Conservation (phyloP, 2,113 vertebrate species). For the Phrynosoma platyrhinos region DNA sequence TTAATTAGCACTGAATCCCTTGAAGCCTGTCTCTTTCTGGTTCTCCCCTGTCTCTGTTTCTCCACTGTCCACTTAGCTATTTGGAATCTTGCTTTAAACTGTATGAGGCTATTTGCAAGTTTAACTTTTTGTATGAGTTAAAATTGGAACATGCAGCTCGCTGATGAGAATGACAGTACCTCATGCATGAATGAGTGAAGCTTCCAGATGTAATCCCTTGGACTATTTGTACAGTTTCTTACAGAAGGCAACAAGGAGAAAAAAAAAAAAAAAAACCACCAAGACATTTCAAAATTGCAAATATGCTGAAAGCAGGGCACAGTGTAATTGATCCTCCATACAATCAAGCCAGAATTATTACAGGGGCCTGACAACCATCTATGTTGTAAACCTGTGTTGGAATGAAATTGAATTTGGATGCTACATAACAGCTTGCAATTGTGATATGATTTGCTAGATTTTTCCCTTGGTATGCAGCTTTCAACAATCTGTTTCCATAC, state of each 20-base stretch:
- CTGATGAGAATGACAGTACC: not conserved
- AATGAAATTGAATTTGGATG: not conserved
- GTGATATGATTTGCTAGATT: not conserved
- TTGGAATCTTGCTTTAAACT: constrained; percentile 3
- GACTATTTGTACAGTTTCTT: not conserved
- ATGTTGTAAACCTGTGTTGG: not conserved
- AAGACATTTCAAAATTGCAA: too few species aligned
- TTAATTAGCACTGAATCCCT: not conserved
- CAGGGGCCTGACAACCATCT: not conserved
- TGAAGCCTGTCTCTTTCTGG: too few species aligned
- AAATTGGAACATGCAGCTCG: not conserved
- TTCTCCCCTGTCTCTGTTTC: too few species aligned
- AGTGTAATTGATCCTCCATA: not conserved
- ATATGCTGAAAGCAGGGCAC: not conserved
- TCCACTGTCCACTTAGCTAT: not conserved
- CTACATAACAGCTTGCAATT: not conserved
- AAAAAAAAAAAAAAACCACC: too few species aligned
- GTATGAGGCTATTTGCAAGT: not conserved
- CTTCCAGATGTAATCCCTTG: not conserved
- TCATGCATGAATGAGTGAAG: too few species aligned
- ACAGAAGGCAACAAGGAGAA: not conserved
- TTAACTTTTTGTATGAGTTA: not conserved
- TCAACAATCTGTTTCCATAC: not conserved
- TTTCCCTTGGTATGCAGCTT: not conserved
- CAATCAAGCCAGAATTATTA: not conserved